Evolutionary conservation across 2,888 invertebrate species (phyloP), one percentile per base, ranked within the genome.

Genomic region (Patella pellucida): DNA sequence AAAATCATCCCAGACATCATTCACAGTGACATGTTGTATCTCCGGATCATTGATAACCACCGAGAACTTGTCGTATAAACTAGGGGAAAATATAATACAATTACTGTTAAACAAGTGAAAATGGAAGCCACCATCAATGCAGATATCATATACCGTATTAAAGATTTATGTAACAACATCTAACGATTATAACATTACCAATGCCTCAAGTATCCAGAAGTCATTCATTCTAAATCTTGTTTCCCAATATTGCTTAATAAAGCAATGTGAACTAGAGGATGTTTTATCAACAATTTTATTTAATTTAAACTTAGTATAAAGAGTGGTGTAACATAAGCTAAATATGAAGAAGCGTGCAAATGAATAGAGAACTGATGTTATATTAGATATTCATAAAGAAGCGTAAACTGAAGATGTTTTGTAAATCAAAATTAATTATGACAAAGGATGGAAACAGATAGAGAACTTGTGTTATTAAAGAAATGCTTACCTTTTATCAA

Each of bases 1-100:
- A 75, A 90, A 90, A 51, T 77, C 72, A 16, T 76, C 73, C 89
- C 89, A 90, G 0, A 86, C 86, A 16, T 51, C 72, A 73, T 84
- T 78, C 23, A 85, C 78, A 19, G 78, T 82, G 7, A 85, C 83
- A 71, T 84, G 83, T 1, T 73, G 78, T 12, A 68, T 71, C 0
- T 78, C 76, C 7, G 86, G 86, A 62, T 87, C 83, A 15, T 74
- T 75, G 0, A 81, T 79, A 1, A 85, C 73, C 67, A 89, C 52
- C 16, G 85, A 82, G 79, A 89, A 82, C 56, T 83, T 85, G 31
- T 81, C 73, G 67, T 85, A 81, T 11, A 89, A 81, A 76, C 89
- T 89, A 78, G 3, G 76, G 77, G 3, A 31, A 51, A 54, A 67
- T 54, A 41, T 69, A 23, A 62, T 56, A 23, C 14, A 54, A 23